Conservation (phyloP, 1,140 invertebrate genomes). For the Araneus ventricosus region DNA sequence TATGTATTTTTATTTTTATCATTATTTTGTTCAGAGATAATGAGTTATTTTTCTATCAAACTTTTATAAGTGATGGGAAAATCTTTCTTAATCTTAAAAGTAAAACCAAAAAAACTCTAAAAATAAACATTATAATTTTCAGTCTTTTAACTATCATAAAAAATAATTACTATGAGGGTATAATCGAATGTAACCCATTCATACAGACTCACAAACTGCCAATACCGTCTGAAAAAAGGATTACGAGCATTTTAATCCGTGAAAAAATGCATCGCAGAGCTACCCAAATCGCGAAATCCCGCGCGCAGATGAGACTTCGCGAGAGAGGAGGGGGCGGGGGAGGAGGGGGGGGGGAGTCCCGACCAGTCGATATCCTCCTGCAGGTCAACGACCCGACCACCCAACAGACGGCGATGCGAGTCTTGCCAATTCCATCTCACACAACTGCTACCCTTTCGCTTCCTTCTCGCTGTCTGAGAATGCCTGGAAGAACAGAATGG, state of each 20-base stretch:
- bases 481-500: not conserved
- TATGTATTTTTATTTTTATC: too few relatives aligned
- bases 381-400: conserved; percentile 58
- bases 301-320: conserved; percentile 44
- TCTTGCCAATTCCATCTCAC: conserved; percentile 44
- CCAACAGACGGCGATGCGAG: conserved; percentile 24
- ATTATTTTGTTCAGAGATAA: too few relatives aligned
- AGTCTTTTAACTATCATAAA: too few relatives aligned
- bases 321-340: not conserved
- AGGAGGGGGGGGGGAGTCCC: not conserved
- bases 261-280: not conserved
- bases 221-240: too few relatives aligned
- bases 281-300: not conserved
- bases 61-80: too few relatives aligned
- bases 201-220: too few relatives aligned
- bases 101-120: too few relatives aligned
- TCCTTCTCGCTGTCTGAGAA: conserved; percentile 31
- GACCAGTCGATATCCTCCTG: conserved; percentile 58
- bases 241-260: not conserved
- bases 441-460: not conserved
- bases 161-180: too few relatives aligned
- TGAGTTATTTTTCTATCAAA: too few relatives aligned
- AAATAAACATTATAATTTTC: too few relatives aligned
- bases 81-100: too few relatives aligned
- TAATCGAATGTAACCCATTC: too few relatives aligned